Conservation (phyloP, 1,140 invertebrate genomes). For the Hylaeus anthracinus region DNA sequence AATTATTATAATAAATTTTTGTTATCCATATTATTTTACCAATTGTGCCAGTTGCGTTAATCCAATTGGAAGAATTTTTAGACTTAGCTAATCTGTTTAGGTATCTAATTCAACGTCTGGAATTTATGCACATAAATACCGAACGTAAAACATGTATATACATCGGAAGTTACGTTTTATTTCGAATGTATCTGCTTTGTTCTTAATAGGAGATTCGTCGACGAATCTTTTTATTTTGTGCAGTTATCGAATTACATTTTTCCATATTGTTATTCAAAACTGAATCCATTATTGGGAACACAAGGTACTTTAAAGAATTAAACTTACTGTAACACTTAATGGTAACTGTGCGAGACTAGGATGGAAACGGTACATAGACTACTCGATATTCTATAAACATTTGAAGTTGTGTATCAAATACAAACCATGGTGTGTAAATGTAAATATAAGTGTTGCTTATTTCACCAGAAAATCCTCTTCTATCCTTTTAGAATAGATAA, state of each 20-base stretch:
- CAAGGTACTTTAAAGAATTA: constrained; percentile 37
- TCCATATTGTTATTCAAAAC: constrained; percentile 28
- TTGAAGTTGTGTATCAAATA: constrained; percentile 70
- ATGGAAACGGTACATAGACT: constrained; percentile 40
- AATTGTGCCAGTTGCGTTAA: no score
- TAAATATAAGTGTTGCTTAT: constrained; percentile 52
- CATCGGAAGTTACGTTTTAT: neutral
- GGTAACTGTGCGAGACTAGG: constrained; percentile 34
- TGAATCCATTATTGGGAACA: constrained; percentile 39
- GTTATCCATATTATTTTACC: neutral
- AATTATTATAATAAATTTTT: neutral
- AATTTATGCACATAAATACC: neutral
- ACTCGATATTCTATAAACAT: constrained; percentile 42
- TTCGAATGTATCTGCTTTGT: neutral
- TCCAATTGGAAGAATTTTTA: neutral
- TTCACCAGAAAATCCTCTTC: constrained; percentile 5
- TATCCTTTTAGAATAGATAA: neutral
- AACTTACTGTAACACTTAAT: constrained; percentile 40
- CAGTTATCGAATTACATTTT: constrained; percentile 1
- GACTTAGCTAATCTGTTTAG: constrained; percentile 7
- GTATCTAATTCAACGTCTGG: constrained; percentile 3
- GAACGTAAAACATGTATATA: constrained; percentile 14
- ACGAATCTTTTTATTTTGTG: neutral
- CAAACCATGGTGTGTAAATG: constrained; percentile 70
- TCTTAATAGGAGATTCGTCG: neutral